phyloP scores from a whole-genome alignment of 2,888 invertebrate genomes.

The Lasiommata megera region DNA sequence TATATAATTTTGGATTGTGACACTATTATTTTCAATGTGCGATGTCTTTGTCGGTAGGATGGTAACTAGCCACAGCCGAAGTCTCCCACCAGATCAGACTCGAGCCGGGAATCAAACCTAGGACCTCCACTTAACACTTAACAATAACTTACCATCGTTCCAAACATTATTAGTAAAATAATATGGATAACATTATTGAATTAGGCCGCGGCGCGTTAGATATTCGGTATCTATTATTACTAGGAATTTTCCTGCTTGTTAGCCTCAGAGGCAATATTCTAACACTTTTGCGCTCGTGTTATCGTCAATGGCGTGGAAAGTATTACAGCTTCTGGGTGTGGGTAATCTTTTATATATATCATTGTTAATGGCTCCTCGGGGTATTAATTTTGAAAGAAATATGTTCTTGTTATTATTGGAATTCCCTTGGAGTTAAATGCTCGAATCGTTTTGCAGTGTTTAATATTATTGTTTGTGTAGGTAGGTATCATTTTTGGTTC shows the following conservation, averaged over 20 bases:
- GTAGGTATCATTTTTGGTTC: neutral
- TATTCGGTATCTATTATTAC: conserved; percentile 15
- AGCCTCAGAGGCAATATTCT: conserved; percentile 44
- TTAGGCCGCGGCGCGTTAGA: neutral
- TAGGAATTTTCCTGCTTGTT: conserved; percentile 39
- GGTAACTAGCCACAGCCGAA: too few species aligned
- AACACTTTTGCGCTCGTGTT: conserved; percentile 46
- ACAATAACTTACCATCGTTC: too few species aligned
- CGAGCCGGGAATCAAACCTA: too few species aligned
- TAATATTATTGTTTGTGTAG: neutral
- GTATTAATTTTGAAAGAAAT: conserved; percentile 25
- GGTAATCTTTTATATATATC: conserved; percentile 24
- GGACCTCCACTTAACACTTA: too few species aligned
- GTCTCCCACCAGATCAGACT: too few species aligned
- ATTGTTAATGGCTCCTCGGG: conserved; percentile 20
- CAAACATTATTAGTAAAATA: too few species aligned
- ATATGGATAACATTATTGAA: neutral
- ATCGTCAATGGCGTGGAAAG: conserved; percentile 51
- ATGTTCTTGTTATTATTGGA: conserved; percentile 22
- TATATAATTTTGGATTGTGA: too few species aligned
- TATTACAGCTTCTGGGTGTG: conserved; percentile 12
- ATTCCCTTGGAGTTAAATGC: conserved; percentile 2
- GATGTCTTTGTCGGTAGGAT: too few species aligned
- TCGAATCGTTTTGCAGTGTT: neutral
- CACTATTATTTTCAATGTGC: too few species aligned